A percentile compares a stretch with the other conserved stretches of the same genome.
These are phyloP conservation scores for Spheniscus mendiculus DNA, from an alignment of 2,113 vertebrate genomes.

Conservation along the genomic window DNA sequence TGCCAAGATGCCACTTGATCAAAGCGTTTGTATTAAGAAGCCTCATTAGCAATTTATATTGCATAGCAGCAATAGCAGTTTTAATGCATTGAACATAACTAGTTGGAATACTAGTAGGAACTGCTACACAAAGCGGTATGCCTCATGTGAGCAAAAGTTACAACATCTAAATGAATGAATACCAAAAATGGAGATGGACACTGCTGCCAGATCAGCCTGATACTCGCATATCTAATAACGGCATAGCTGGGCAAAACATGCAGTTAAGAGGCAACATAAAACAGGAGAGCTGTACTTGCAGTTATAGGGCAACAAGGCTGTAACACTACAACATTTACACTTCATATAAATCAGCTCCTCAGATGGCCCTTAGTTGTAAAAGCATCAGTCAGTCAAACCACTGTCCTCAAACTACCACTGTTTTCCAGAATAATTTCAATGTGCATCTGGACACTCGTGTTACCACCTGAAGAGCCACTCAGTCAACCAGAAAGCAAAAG, in stretches of 20 bases:
- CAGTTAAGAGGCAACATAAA: constrained; percentile 26
- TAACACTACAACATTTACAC: constrained; percentile 28
- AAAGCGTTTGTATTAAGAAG: not conserved
- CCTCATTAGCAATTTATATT: not conserved
- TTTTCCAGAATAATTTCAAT: not conserved
- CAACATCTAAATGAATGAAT: not conserved
- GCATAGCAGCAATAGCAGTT: not conserved
- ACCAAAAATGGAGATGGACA: not conserved
- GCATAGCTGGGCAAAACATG: not conserved
- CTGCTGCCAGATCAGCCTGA: not conserved
- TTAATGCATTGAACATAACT: not conserved
- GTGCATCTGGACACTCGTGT: not conserved
- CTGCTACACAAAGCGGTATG: not conserved
- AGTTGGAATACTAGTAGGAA: not conserved
- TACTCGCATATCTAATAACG: not conserved
- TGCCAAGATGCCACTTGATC: not conserved
- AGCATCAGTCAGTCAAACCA: not conserved
- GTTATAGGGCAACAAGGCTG: not conserved
- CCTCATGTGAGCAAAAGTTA: not conserved
- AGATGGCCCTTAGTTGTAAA: not conserved
- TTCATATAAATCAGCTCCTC: constrained; percentile 21
- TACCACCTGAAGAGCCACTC: not conserved
- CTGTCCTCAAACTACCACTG: not conserved
- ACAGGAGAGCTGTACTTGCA: not conserved
- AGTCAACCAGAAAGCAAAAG: not conserved